A percentile compares a stretch with the other conserved stretches of the same genome.
phyloP scores from a whole-genome alignment of 1,140 invertebrate species.

The Drosophila arizonae region DNA sequence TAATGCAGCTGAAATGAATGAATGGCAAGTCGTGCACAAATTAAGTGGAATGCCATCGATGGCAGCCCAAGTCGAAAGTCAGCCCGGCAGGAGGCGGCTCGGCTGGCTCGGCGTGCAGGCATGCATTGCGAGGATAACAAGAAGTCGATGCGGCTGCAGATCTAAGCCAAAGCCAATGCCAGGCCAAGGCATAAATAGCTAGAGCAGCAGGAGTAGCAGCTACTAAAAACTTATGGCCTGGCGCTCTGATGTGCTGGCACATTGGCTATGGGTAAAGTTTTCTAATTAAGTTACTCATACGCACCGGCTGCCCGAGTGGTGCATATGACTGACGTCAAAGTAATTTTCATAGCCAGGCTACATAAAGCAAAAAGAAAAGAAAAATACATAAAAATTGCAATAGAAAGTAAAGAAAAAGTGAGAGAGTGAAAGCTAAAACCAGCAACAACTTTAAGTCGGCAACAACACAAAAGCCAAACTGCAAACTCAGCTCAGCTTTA shows the following conservation, averaged over 20 bases:
- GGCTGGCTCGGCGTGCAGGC: constrained; percentile 2
- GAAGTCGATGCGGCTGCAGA: neutral
- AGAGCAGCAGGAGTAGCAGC: constrained; percentile 25
- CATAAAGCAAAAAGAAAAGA: constrained; percentile 1
- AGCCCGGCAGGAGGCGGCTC: neutral
- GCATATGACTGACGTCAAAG: constrained; percentile 78
- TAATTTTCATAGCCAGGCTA: constrained; percentile 65
- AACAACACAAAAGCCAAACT: constrained; percentile 70
- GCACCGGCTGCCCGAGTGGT: constrained; percentile 64
- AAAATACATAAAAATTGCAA: neutral
- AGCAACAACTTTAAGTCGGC: constrained; percentile 43
- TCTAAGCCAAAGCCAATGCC: constrained; percentile 35
- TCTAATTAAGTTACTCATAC: constrained; percentile 82
- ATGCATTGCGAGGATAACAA: neutral
- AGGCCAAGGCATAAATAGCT: constrained; percentile 61
- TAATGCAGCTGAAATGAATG: neutral
- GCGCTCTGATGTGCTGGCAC: constrained; percentile 21
- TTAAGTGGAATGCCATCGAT: constrained; percentile 16
- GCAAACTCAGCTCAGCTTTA: constrained; percentile 48
- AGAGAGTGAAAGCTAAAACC: constrained; percentile 50
- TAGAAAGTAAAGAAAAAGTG: constrained; percentile 31
- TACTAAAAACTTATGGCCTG: constrained; percentile 41
- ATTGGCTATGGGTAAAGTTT: constrained; percentile 69
- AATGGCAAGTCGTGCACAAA: neutral
- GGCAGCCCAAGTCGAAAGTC: constrained; percentile 16